phyloP scores from a whole-genome alignment of 2,888 invertebrate species.

The Operophtera brumata region DNA sequence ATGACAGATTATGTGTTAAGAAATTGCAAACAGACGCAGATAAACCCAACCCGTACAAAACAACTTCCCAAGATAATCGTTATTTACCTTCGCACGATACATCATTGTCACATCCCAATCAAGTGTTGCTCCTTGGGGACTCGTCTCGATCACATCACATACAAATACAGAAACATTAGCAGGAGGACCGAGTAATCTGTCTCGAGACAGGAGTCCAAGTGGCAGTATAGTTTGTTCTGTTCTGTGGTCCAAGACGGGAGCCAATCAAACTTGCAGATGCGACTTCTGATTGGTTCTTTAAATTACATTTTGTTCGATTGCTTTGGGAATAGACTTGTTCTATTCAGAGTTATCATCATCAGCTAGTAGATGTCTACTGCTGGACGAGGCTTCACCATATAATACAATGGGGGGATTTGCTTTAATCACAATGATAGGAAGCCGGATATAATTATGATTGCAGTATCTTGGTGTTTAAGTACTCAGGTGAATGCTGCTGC shows the following conservation, averaged over 20 bases:
- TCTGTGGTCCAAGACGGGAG: conserved; percentile 32
- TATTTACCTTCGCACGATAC: conserved; percentile 31
- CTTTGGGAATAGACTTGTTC: conserved; percentile 9
- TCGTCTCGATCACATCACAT: conserved; percentile 33
- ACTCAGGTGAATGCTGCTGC: no score
- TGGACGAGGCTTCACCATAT: background rate
- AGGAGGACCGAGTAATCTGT: conserved; percentile 32
- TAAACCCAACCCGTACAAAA: background rate
- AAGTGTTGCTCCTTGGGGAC: conserved; percentile 39
- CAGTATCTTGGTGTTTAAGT: no score
- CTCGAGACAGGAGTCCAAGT: conserved; percentile 28
- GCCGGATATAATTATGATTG: no score
- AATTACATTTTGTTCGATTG: conserved; percentile 23
- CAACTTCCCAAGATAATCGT: conserved; percentile 16
- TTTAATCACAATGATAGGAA: no score
- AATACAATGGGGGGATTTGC: background rate
- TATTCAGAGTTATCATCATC: background rate
- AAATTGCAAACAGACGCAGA: no score
- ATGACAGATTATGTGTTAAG: no score
- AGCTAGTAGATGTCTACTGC: background rate
- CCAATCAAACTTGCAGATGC: conserved; percentile 77
- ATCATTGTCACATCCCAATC: conserved; percentile 46
- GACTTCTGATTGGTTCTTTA: conserved; percentile 51
- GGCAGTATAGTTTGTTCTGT: background rate
- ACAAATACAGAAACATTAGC: conserved; percentile 45